Base-by-base conservation (phyloP, 1,140 invertebrate species). In the Zaprionus kolodkinae region DNA sequence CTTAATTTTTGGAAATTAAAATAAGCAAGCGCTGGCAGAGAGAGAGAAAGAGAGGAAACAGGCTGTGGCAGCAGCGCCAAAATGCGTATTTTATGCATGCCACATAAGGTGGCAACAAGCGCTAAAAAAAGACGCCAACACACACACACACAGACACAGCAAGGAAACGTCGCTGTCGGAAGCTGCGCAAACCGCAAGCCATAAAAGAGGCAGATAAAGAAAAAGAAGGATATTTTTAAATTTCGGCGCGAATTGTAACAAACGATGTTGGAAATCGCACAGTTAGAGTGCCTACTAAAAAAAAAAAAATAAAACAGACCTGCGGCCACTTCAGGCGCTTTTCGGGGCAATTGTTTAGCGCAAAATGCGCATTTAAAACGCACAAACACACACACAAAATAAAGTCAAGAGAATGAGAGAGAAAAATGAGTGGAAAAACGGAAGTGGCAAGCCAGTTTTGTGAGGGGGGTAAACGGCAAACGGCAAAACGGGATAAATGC, bases 331-430 rank as follows among this genome's bases (percentile, higher is more conserved):
- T 61, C 60, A 21, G 36, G 35, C 21, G 30, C 9, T 55, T 60
- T 36, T 36, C 54, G 35, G 3, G 66, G 68, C 78, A 83, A 84
- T 88, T 88, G 84, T 89, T 88, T 88, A 89, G 84, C 81, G 56
- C 52, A 78, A 89, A 87, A 88, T 84, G 84, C 85, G 84, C 84
- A 84, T 89, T 88, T 88, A 88, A 88, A 88, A 84, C 80, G 81
- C 38, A 40, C 33, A 12, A 11, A 13, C 35, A 45, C 36, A 35
- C 60, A 77, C 77, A 76, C 84, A 88, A 83, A 87, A 88, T 84
- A 80, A 88, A 79, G 68, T 43, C 70, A 61, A 4, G 1, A 30
- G 27, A 30, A 21, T 21, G 27, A 30, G 3, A 30, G 48, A 56
- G 82, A 81, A 79, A 79, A 79, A 73, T 64, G 38, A 21, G 21